Evolutionary conservation across 2,113 vertebrate genomes (phyloP).

Genomic region (Nymphicus hollandicus): DNA sequence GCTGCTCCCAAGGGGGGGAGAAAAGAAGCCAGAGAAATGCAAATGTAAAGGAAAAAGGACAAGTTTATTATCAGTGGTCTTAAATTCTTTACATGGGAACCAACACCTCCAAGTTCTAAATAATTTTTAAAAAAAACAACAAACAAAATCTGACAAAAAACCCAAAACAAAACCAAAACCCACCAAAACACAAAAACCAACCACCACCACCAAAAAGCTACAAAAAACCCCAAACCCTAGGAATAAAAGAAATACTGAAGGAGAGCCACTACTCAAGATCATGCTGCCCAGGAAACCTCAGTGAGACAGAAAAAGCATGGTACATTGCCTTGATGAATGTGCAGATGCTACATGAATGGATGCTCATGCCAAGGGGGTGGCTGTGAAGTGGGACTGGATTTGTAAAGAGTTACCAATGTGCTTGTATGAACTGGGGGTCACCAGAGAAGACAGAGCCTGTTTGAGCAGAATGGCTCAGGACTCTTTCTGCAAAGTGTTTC

Average conservation of each 20-base stretch:
- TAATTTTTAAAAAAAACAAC: too few species aligned
- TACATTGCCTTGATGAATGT: accelerated
- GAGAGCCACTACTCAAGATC: neutral
- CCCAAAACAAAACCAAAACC: neutral
- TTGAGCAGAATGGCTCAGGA: neutral
- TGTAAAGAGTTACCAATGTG: neutral
- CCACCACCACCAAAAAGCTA: neutral
- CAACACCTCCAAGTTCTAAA: neutral
- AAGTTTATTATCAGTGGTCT: neutral
- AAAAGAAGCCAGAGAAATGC: neutral
- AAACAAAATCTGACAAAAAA: neutral
- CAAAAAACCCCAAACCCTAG: neutral
- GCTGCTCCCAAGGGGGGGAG: neutral
- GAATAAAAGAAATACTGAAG: neutral
- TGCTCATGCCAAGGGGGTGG: neutral
- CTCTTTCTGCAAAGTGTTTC: too few species aligned
- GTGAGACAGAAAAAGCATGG: accelerated
- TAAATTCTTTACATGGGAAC: neutral
- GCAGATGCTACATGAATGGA: neutral
- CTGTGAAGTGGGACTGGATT: neutral
- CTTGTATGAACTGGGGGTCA: neutral
- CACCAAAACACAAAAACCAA: neutral
- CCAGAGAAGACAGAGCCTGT: neutral
- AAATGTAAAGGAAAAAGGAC: too few species aligned
- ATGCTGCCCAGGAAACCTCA: neutral